Conservation (phyloP, 2,113 vertebrate genomes). For the Oncorhynchus tshawytscha region DNA sequence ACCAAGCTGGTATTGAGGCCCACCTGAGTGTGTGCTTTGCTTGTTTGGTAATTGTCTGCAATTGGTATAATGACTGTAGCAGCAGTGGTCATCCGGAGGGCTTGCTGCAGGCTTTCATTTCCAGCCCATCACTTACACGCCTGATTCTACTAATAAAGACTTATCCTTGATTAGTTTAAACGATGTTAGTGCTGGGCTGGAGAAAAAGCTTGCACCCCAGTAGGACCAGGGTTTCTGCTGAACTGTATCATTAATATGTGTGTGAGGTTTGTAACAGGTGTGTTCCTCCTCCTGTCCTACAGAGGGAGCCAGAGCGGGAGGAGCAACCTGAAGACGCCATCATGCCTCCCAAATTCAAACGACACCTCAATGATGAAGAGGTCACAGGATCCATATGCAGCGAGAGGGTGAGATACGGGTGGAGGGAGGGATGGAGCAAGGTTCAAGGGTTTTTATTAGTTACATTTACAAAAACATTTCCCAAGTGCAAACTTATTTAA, state of each 20-base stretch:
- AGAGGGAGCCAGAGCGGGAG: slow-evolving; percentile 79
- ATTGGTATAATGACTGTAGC: too few relatives aligned
- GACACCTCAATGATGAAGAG: slow-evolving; percentile 95
- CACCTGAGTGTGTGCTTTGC: too few relatives aligned
- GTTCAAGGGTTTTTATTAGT: too few relatives aligned
- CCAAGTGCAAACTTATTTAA: too few relatives aligned
- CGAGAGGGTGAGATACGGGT: slow-evolving; percentile 78
- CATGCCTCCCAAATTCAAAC: slow-evolving; percentile 98
- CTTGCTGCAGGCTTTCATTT: too few relatives aligned
- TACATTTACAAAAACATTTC: too few relatives aligned
- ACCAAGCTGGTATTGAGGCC: too few relatives aligned
- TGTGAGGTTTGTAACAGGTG: not conserved
- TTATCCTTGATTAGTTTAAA: not conserved
- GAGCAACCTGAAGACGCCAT: slow-evolving; percentile 73
- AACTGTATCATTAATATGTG: not conserved
- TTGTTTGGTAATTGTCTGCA: too few relatives aligned
- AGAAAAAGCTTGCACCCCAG: not conserved
- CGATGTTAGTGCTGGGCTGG: not conserved
- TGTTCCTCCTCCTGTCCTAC: slow-evolving; percentile 27
- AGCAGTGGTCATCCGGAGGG: too few relatives aligned
- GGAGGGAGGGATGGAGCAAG: not conserved
- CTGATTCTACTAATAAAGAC: not conserved
- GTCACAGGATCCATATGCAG: slow-evolving; percentile 95
- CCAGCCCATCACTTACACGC: not conserved
- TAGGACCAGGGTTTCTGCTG: not conserved